Conservation (phyloP, 2,888 invertebrate genomes). For the Protodeltote pygarga region DNA sequence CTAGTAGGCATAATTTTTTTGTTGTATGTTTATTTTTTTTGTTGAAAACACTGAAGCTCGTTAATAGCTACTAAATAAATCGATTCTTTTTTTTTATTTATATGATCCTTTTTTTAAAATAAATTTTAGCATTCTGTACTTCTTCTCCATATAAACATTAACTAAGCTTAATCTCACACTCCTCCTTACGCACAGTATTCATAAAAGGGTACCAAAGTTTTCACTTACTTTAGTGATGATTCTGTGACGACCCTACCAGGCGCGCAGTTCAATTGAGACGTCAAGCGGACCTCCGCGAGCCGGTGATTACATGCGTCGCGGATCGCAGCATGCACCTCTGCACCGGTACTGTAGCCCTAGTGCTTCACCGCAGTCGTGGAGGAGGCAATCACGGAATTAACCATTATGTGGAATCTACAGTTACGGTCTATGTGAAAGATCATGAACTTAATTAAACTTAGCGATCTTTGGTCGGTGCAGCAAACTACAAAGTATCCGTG, state of each 20-base stretch:
- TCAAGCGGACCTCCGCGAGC: constrained; percentile 39
- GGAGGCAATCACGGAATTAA: neutral
- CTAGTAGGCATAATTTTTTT: too few relatives aligned
- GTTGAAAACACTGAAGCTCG: too few relatives aligned
- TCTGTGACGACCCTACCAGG: constrained; percentile 13
- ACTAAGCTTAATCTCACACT: too few relatives aligned
- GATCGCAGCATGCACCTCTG: constrained; percentile 29
- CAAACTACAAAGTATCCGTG: neutral
- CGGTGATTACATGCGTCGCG: constrained; percentile 47
- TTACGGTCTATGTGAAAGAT: constrained; percentile 5
- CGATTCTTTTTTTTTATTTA: too few relatives aligned
- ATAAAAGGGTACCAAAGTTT: too few relatives aligned
- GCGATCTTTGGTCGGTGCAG: neutral
- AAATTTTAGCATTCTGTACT: too few relatives aligned
- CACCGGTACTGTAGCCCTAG: constrained; percentile 14
- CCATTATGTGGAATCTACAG: too few relatives aligned
- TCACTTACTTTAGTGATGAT: neutral
- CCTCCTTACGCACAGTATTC: too few relatives aligned
- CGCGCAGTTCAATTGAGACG: constrained; percentile 54
- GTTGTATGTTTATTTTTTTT: too few relatives aligned
- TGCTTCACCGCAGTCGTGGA: constrained; percentile 2
- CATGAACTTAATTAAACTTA: constrained; percentile 7
- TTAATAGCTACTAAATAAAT: too few relatives aligned
- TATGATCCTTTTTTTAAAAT: too few relatives aligned
- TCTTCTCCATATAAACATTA: too few relatives aligned